Evolutionary conservation across 1,140 invertebrate species (phyloP).

Genomic region (Schlechtendalia chinensis): DNA sequence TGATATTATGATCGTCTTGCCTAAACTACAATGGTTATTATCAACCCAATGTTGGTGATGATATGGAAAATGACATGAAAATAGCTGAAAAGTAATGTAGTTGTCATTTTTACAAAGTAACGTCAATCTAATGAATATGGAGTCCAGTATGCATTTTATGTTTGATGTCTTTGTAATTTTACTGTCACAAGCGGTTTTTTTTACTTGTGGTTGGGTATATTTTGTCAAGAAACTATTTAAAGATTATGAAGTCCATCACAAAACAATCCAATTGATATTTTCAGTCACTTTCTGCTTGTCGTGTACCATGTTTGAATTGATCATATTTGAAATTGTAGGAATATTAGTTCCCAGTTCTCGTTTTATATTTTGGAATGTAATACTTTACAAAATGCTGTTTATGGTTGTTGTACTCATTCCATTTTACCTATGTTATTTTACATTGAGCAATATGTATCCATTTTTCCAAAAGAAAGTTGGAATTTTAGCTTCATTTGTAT

Average conservation of each 20-base stretch:
- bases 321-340: conserved; percentile 99
- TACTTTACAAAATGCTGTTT: conserved; percentile 86
- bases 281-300: conserved; percentile 95
- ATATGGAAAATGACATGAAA: neutral
- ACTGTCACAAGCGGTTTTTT: conserved; percentile 82
- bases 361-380: conserved; percentile 94
- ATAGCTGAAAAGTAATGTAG: neutral
- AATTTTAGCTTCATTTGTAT: conserved; percentile 78
- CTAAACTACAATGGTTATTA: neutral
- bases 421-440: conserved; percentile 95
- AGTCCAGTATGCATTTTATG: conserved; percentile 27
- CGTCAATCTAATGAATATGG: neutral
- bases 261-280: conserved; percentile 92
- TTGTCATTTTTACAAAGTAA: neutral
- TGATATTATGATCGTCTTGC: neutral
- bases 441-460: conserved; percentile 85
- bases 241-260: conserved; percentile 97
- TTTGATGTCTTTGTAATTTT: conserved; percentile 36
- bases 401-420: conserved; percentile 95
- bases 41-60: neutral
- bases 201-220: conserved; percentile 96
- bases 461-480: conserved; percentile 77
- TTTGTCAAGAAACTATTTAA: conserved; percentile 97
- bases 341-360: conserved; percentile 86
- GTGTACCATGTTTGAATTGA: conserved; percentile 99